Evolutionary conservation across 2,888 invertebrate species (phyloP).

Genomic region (Geophilus truncorum): DNA sequence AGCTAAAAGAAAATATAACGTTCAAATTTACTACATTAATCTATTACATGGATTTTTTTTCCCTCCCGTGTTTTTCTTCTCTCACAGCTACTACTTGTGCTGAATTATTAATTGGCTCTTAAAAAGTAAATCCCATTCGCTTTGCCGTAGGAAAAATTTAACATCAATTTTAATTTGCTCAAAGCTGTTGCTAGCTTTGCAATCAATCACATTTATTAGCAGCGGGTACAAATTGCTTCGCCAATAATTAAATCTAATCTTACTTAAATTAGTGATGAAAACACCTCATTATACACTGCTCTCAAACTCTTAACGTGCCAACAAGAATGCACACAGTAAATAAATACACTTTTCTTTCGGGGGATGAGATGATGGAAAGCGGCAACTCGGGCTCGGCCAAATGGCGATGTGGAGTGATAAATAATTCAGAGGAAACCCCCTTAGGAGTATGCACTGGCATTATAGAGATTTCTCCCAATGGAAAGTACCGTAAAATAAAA

Average conservation of each 20-base stretch:
- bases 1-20: not conserved
- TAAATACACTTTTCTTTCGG: not conserved
- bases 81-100: not conserved
- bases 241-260: not conserved
- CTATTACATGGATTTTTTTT: too few relatives aligned
- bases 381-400: not conserved
- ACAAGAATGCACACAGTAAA: not conserved
- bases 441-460: not conserved
- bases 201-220: not conserved
- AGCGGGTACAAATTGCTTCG: not conserved
- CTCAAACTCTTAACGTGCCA: not conserved
- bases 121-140: not conserved
- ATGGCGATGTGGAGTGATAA: not conserved
- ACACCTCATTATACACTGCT: not conserved
- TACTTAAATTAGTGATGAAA: not conserved
- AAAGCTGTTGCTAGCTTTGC: not conserved
- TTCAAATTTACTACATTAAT: not conserved
- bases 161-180: not conserved
- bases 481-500: not conserved
- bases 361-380: not conserved
- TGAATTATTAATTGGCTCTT: not conserved
- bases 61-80: not conserved
- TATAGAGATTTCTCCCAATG: conserved; percentile 5
- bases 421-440: conserved; percentile 6
- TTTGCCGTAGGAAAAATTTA: not conserved